A percentile compares a stretch with the other conserved stretches of the same genome.
These are phyloP conservation scores for Cordilura impudica DNA, from an alignment of 2,888 invertebrate species.

Conservation along the genomic window DNA sequence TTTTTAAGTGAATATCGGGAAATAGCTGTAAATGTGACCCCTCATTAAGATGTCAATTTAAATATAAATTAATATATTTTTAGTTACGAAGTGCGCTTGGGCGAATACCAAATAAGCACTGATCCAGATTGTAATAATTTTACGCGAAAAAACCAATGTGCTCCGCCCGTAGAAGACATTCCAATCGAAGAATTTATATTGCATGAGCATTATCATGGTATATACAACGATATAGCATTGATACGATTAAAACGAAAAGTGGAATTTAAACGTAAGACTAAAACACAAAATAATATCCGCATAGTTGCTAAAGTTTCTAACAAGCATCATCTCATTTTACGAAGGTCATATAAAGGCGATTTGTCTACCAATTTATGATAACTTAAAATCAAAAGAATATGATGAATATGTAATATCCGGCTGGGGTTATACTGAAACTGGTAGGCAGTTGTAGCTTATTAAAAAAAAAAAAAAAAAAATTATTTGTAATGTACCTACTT, in stretches of 20 bases:
- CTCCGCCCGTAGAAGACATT: slow-evolving; percentile 68
- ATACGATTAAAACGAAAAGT: slow-evolving; percentile 67
- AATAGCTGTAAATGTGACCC: no score
- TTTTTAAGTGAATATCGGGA: no score
- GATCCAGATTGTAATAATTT: slow-evolving; percentile 66
- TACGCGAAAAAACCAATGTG: slow-evolving; percentile 67
- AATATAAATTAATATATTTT: neutral
- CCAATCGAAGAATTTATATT: slow-evolving; percentile 67
- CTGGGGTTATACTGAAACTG: slow-evolving; percentile 72
- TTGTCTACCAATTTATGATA: slow-evolving; percentile 68
- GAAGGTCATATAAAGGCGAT: slow-evolving; percentile 68
- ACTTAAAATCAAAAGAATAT: slow-evolving; percentile 54
- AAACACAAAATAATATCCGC: no score
- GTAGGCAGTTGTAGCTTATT: slow-evolving; percentile 43
- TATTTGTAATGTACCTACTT: neutral
- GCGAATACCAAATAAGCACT: slow-evolving; percentile 70
- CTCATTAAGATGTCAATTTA: no score
- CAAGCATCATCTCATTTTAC: neutral
- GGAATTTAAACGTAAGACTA: slow-evolving; percentile 66
- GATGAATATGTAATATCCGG: slow-evolving; percentile 68
- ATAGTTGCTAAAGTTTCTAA: neutral
- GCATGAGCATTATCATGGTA: slow-evolving; percentile 29
- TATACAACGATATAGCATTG: slow-evolving; percentile 69
- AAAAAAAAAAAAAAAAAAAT: neutral
- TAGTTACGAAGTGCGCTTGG: slow-evolving; percentile 69